Conservation (phyloP, 2,888 invertebrate genomes). For the Orthonychiurus folsomi region DNA sequence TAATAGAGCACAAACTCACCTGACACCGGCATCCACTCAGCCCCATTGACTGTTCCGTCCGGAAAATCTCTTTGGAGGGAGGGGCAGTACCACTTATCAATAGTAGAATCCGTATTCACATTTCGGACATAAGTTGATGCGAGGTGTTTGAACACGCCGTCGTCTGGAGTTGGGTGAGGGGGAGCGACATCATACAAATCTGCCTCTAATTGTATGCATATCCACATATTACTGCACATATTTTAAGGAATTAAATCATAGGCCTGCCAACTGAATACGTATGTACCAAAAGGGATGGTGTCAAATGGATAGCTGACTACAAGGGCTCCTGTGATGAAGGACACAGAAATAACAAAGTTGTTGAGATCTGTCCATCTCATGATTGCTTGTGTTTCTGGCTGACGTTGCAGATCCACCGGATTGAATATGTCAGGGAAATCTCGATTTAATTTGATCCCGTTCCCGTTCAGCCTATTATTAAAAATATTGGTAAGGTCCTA, state of each 20-base stretch:
- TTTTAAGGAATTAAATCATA: too few species aligned
- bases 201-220: neutral
- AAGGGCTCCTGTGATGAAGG: slow-evolving; percentile 29
- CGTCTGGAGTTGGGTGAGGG: slow-evolving; percentile 31
- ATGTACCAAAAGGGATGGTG: slow-evolving; percentile 17
- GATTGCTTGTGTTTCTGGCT: slow-evolving; percentile 30
- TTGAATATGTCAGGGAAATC: slow-evolving; percentile 34
- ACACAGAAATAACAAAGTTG: slow-evolving; percentile 31
- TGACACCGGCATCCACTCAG: slow-evolving; percentile 48
- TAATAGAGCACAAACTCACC: slow-evolving; percentile 40
- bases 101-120: slow-evolving; percentile 5
- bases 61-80: slow-evolving; percentile 23
- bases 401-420: slow-evolving; percentile 9
- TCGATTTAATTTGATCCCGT: slow-evolving; percentile 28
- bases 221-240: neutral
- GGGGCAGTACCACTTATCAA: slow-evolving; percentile 27
- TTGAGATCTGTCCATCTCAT: slow-evolving; percentile 29
- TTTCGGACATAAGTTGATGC: slow-evolving; percentile 24
- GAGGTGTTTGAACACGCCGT: slow-evolving; percentile 31
- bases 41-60: slow-evolving; percentile 53
- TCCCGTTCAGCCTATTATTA: slow-evolving; percentile 24
- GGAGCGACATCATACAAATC: too few species aligned
- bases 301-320: slow-evolving; percentile 34
- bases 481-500: neutral
- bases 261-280: too few species aligned